Evolutionary conservation across 1,140 invertebrate genomes (phyloP), one percentile per base, ranked within the genome.

Genomic region (Latrodectus geometricus): DNA sequence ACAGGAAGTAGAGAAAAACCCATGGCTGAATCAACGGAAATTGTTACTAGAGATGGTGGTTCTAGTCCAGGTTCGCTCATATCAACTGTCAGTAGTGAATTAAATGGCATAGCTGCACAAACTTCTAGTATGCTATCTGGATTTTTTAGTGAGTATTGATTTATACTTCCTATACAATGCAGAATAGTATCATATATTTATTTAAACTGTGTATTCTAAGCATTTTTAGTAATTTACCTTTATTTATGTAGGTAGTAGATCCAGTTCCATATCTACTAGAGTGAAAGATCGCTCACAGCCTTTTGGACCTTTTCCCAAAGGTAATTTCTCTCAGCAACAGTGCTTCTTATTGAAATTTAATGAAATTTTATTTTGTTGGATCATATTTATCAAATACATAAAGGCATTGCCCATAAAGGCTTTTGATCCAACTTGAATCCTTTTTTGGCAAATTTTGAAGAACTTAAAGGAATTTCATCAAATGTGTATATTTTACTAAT

Each of bases 101-200:
- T 97, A 50, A 98, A 97, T 91, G 96, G 96, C 8, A 93, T 97
- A 74, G 96, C 96, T 48, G 94, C 95, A 11, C 96, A 96, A 89
- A 97, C 97, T 0, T 95, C 95, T 8, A 96, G 94, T 89, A 96
- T 97, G 94, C 96, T 98, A 89, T 97, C 95, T 85, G 96, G 96
- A 90, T 93, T 97, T 88, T 97, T 98, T 90, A 95, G 95, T 91
- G 91, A 94, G 94, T 93, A 88, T 66, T 72, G 20, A 72, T 14
- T 72, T 20, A 35, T 35, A 35, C 1, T 35, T 35, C 35, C 5
- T 35, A n/a, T 35, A 35, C 1, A 5, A 5, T 35, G 5, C 35
- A 35, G 35, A 35, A 35, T 35, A 35, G 35, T 35, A 35, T 5
- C 35, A 35, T 5, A 35, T 35, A 66, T 66, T 66, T 66, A 7